Conservation (phyloP, 2,113 vertebrate genomes). For the Gymnorhina tibicen region DNA sequence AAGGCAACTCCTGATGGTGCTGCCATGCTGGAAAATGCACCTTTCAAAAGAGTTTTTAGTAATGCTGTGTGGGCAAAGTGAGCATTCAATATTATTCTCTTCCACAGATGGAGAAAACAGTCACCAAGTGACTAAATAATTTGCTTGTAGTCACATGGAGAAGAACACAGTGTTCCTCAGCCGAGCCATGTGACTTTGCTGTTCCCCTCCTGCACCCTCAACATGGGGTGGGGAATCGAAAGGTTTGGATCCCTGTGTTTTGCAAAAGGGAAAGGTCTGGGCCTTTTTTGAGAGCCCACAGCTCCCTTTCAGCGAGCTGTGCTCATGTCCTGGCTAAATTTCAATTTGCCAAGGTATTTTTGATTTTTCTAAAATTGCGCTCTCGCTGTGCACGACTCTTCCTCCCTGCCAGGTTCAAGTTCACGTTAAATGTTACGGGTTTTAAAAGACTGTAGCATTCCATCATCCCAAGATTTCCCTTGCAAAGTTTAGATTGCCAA, state of each 20-base stretch:
- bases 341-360: not conserved
- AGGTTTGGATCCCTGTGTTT: not conserved
- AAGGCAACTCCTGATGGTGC: not conserved
- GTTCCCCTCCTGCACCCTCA: not conserved
- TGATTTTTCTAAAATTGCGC: not conserved
- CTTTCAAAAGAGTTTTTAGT: not conserved
- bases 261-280: not conserved
- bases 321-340: not conserved
- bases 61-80: constrained; percentile 54
- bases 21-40: not conserved
- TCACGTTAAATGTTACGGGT: not conserved
- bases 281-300: not conserved
- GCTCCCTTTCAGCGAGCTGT: not conserved
- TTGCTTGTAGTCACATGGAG: not conserved
- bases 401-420: not conserved
- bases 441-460: not conserved
- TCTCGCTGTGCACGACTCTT: not conserved
- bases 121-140: constrained; percentile 5
- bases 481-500: not conserved
- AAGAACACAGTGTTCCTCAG: constrained; percentile 2
- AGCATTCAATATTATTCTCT: constrained; percentile 17
- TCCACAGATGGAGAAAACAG: constrained; percentile 45
- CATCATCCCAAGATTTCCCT: not conserved
- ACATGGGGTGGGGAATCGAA: not conserved
- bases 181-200: not conserved